Conservation (phyloP, 2,797 vertebrate genomes). For the Nyctibius grandis region DNA sequence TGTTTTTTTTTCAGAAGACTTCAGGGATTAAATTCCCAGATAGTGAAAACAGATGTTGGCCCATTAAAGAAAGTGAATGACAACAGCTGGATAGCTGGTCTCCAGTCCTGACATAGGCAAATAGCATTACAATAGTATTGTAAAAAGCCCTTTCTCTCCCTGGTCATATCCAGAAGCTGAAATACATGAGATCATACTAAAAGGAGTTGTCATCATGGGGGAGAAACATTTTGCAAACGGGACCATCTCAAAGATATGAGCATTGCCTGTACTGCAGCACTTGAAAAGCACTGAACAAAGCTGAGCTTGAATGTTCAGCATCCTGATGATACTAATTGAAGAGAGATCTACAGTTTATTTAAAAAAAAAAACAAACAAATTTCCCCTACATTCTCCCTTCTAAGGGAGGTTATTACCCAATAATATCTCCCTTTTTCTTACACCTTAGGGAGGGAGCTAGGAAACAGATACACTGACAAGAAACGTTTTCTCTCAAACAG, state of each 20-base stretch:
- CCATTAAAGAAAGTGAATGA: background rate
- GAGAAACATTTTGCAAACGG: background rate
- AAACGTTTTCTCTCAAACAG: background rate
- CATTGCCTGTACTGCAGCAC: background rate
- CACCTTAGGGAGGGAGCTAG: background rate
- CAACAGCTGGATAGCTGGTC: background rate
- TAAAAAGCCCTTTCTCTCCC: background rate
- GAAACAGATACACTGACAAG: background rate
- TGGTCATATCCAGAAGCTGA: background rate
- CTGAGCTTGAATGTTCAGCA: background rate
- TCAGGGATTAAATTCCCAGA: background rate
- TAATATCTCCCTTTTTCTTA: background rate
- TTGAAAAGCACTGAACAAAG: background rate
- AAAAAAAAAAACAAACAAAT: background rate
- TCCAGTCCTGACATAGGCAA: background rate
- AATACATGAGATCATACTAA: background rate
- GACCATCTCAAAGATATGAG: background rate
- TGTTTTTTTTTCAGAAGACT: background rate
- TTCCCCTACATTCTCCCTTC: background rate
- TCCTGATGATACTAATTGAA: background rate
- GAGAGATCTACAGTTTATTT: background rate
- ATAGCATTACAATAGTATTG: background rate
- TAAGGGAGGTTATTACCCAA: background rate
- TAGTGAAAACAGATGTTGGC: background rate
- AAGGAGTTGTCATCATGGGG: background rate